phyloP scores from a whole-genome alignment of 2,113 vertebrate species.

The Sitta europaea region DNA sequence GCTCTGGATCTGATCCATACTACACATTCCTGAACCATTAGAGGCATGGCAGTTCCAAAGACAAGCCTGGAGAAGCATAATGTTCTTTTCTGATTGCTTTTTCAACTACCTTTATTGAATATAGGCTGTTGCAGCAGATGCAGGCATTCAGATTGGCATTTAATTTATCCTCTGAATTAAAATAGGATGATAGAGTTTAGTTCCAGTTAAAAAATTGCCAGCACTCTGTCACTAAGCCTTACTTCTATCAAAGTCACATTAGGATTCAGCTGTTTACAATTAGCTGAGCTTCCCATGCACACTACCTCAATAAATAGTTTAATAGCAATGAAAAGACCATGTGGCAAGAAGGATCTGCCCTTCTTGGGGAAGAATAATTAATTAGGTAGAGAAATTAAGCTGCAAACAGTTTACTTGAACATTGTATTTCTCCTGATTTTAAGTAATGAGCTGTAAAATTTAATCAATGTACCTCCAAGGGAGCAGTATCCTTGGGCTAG shows the following conservation, averaged over 20 bases:
- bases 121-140: constrained; percentile 18
- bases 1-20: background rate
- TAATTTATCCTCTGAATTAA: constrained; percentile 46
- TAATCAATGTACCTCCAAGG: constrained; percentile 13
- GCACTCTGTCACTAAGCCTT: constrained; percentile 20
- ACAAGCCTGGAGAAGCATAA: background rate
- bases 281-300: constrained; percentile 7
- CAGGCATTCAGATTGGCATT: background rate
- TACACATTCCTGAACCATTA: background rate
- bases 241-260: constrained; percentile 33
- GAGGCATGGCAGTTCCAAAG: background rate
- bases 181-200: constrained; percentile 13
- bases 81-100: constrained; percentile 19
- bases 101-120: background rate
- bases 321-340: background rate
- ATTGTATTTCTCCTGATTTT: constrained; percentile 28
- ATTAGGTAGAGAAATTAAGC: constrained; percentile 19
- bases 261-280: constrained; percentile 55
- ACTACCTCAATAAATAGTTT: constrained; percentile 1
- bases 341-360: background rate
- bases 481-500: background rate
- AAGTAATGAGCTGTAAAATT: constrained; percentile 52
- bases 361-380: constrained; percentile 23
- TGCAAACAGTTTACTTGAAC: constrained; percentile 10
- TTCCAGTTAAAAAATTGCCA: constrained; percentile 21